Evolutionary conservation across 2,113 vertebrate species (phyloP).

Genomic region (Tragelaphus buxtoni): DNA sequence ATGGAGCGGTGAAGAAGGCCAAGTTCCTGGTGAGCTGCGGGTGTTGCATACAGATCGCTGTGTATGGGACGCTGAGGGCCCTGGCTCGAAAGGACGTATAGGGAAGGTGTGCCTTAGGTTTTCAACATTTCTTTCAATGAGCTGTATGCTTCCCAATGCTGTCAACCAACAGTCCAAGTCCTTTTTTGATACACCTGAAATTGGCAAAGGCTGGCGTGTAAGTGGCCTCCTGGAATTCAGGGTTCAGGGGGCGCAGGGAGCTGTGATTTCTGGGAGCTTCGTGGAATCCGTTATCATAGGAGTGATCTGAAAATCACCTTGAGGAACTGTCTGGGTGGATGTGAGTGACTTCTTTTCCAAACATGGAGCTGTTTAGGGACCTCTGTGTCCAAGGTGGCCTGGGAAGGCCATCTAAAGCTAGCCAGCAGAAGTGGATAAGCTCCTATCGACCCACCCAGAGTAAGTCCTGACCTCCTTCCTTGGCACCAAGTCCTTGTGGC

Average conservation of each 20-base stretch:
- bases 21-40: background rate
- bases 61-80: background rate
- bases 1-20: accelerated
- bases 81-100: accelerated
- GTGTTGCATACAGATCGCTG: accelerated
- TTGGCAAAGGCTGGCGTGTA: background rate
- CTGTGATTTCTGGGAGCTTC: background rate
- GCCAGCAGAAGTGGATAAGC: accelerated
- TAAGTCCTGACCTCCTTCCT: background rate
- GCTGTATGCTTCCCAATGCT: background rate
- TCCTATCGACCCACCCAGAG: background rate
- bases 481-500: background rate
- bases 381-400: background rate
- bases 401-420: background rate
- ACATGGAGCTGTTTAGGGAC: background rate
- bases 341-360: background rate
- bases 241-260: background rate
- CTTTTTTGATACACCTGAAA: background rate
- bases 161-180: background rate
- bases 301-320: background rate
- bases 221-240: background rate
- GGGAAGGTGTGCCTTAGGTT: background rate
- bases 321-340: background rate
- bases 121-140: background rate
- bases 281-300: background rate